These are phyloP conservation scores for Cranoglanis bouderius DNA, from an alignment of 2,113 vertebrate genomes.

Conservation along the genomic window DNA sequence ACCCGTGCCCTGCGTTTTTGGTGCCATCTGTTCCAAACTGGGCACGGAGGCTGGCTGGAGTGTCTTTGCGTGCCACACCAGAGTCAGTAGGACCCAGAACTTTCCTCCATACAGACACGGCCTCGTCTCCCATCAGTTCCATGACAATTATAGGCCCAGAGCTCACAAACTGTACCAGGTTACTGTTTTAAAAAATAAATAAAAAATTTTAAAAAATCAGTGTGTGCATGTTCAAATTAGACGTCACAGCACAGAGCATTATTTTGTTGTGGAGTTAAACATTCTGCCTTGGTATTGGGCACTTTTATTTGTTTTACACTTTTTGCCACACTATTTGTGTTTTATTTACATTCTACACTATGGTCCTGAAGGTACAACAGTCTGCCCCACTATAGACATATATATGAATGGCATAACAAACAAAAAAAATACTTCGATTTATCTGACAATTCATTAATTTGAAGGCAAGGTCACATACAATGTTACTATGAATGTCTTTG, in stretches of 20 bases:
- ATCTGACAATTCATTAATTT: background rate
- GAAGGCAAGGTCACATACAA: background rate
- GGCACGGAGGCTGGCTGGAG: conserved; percentile 75
- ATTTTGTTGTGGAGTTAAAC: background rate
- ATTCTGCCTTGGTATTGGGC: too few relatives aligned
- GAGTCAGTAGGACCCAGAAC: conserved; percentile 83
- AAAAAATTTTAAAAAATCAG: background rate
- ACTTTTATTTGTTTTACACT: background rate
- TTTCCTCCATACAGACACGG: conserved; percentile 82
- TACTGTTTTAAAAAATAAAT: conserved; percentile 70
- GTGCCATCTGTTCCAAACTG: conserved; percentile 81
- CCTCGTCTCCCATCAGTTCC: conserved; percentile 91
- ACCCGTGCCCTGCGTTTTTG: conserved; percentile 84
- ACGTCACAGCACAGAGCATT: conserved; percentile 26
- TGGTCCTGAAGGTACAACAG: background rate
- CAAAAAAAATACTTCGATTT: background rate
- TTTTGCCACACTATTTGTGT: background rate
- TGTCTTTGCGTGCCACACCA: conserved; percentile 73
- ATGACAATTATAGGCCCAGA: conserved; percentile 87
- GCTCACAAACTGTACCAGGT: conserved; percentile 84
- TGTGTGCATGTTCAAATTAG: background rate
- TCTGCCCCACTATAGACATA: background rate
- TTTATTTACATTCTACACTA: background rate
- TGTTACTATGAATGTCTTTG: conserved; percentile 12
- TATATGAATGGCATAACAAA: background rate